Evolutionary conservation across 2,888 invertebrate genomes (phyloP).

Genomic region (Zonitis immaculata): DNA sequence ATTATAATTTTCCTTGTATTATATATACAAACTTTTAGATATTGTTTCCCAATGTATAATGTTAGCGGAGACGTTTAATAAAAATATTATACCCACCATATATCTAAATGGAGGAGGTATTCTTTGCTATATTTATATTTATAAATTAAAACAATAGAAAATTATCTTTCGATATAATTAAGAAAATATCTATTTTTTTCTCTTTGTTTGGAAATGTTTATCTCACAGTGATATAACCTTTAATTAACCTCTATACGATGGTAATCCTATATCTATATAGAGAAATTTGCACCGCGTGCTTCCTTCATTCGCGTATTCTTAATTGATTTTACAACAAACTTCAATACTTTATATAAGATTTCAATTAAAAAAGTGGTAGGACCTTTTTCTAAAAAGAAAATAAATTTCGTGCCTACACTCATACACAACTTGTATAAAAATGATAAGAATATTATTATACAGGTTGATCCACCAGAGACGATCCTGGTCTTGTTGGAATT

Average conservation of each 20-base stretch:
- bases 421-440: too few species aligned
- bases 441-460: too few species aligned
- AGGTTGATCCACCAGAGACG: too few species aligned
- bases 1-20: slow-evolving; percentile 18
- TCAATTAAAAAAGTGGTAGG: background rate
- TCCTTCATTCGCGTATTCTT: background rate
- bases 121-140: background rate
- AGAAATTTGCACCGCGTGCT: background rate
- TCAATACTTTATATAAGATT: background rate
- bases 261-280: background rate
- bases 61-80: slow-evolving; percentile 1
- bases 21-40: slow-evolving; percentile 16
- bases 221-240: background rate
- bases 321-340: background rate
- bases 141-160: too few species aligned
- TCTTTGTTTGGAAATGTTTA: background rate
- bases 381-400: too few species aligned
- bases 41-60: slow-evolving; percentile 14
- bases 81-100: too few species aligned
- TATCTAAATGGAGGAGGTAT: background rate
- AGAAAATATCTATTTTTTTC: background rate
- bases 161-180: background rate
- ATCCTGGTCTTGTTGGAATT: background rate
- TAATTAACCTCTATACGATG: background rate
- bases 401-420: too few species aligned